These are phyloP conservation scores for Sphaerodactylus townsendi DNA, from an alignment of 2,113 vertebrate genomes.

Conservation along the genomic window DNA sequence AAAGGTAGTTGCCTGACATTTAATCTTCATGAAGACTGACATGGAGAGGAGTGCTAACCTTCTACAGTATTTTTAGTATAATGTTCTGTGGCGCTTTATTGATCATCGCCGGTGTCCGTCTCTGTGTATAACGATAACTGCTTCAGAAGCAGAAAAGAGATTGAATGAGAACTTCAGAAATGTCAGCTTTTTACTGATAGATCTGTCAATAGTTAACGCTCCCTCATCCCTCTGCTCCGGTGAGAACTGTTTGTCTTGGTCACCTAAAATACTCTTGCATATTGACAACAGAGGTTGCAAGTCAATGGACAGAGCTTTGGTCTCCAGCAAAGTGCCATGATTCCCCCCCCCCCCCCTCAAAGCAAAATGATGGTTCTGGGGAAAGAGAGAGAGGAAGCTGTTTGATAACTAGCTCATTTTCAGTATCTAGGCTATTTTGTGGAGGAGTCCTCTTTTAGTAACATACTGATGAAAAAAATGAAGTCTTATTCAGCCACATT, in stretches of 20 bases:
- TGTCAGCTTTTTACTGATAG: slow-evolving; percentile 12
- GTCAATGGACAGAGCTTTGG: slow-evolving; percentile 16
- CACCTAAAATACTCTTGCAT: slow-evolving; percentile 24
- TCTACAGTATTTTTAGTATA: slow-evolving; percentile 20
- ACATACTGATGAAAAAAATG: not conserved
- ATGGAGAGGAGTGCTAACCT: slow-evolving; percentile 33
- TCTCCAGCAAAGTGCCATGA: slow-evolving; percentile 17
- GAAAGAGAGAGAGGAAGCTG: not conserved
- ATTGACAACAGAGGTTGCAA: not conserved
- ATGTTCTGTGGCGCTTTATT: slow-evolving; percentile 45
- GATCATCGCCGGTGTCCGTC: not conserved
- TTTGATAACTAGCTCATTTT: not conserved
- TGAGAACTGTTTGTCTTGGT: slow-evolving; percentile 32
- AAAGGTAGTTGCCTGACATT: slow-evolving; percentile 13
- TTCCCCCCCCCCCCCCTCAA: slow-evolving; percentile 18
- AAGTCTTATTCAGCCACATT: not conserved
- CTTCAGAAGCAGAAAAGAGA: slow-evolving; percentile 30
- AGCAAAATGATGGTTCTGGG: not conserved
- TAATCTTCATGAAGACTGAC: slow-evolving; percentile 31
- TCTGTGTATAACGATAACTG: not conserved
- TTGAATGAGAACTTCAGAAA: slow-evolving; percentile 28
- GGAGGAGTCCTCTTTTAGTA: not conserved
- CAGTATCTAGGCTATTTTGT: not conserved
- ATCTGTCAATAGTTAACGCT: slow-evolving; percentile 25
- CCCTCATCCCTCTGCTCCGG: not conserved